Evolutionary conservation across 2,797 vertebrate species (phyloP).

Genomic region (Vireo griseus): DNA sequence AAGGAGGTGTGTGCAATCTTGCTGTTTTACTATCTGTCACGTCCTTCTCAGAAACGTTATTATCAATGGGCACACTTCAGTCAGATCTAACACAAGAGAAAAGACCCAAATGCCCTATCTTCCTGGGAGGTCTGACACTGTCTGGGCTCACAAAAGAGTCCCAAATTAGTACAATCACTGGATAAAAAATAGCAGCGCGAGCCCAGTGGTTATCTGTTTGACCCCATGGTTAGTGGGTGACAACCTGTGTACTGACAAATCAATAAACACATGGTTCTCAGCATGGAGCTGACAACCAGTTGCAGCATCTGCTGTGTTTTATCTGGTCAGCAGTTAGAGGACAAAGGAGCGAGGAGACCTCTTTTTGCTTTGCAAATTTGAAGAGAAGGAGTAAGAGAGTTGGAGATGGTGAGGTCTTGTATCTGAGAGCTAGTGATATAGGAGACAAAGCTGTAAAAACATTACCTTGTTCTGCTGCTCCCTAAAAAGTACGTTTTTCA

Average conservation of each 20-base stretch:
- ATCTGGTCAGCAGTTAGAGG: not conserved
- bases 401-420: not conserved
- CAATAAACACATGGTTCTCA: not conserved
- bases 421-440: not conserved
- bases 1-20: not conserved
- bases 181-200: not conserved
- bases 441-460: not conserved
- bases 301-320: not conserved
- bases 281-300: not conserved
- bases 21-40: not conserved
- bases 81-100: not conserved
- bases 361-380: not conserved
- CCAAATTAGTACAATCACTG: not conserved
- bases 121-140: not conserved
- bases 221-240: not conserved
- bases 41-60: not conserved
- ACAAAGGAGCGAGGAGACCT: not conserved
- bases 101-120: not conserved
- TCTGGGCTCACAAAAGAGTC: not conserved
- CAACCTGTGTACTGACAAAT: not conserved
- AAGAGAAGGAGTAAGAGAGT: not conserved
- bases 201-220: not conserved
- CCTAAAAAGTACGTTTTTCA: not conserved
- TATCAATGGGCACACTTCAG: not conserved
- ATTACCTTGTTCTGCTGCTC: not conserved